Evolutionary conservation across 2,888 invertebrate genomes (phyloP), one percentile per base, ranked within the genome.

Genomic region (Aspidiotus destructor): DNA sequence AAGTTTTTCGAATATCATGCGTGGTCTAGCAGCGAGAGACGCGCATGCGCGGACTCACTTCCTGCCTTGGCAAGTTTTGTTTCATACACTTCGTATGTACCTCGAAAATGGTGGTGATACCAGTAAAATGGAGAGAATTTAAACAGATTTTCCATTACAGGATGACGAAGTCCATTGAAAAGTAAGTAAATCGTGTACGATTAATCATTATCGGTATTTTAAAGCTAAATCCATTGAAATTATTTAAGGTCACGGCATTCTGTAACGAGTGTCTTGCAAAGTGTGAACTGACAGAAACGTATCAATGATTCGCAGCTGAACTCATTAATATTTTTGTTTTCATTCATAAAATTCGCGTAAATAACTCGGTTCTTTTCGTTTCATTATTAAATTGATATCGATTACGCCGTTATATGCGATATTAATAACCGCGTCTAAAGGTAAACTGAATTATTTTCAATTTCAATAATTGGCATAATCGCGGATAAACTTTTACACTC

Each of bases 81-180:
- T 65, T 65, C 65, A 65, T 65, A 65, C 57, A 65, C 57, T 65
- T 65, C 65, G 42, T 65, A 57, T 54, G 54, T 85, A 85, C 85
- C 82, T 82, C 84, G 85, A 87, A 86, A 86, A 88, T 88, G 87
- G 84, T 86, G 86, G 85, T 85, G 84, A 84, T 83, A 83, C 85
- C 84, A 83, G 84, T 84, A 84, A 84, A 84, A 86, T 85, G 84
- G 85, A 84, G 84, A 84, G 85, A 83, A 84, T 86, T 85, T 89
- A 5, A 88, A 86, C 84, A 84, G 85, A 85, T 86, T 86, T 84
- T 84, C 84, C 84, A 81, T 86, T 86, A 82, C 88, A 89, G 82
- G 88, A 90, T 89, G 89, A 89, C 88, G 86, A 89, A 89, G 85
- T 85, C 86, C 85, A 86, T 85, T 86, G 89, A 90, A 84, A 88